Evolutionary conservation across 2,888 invertebrate genomes (phyloP).

Genomic region (Listrodromus nycthemerus): DNA sequence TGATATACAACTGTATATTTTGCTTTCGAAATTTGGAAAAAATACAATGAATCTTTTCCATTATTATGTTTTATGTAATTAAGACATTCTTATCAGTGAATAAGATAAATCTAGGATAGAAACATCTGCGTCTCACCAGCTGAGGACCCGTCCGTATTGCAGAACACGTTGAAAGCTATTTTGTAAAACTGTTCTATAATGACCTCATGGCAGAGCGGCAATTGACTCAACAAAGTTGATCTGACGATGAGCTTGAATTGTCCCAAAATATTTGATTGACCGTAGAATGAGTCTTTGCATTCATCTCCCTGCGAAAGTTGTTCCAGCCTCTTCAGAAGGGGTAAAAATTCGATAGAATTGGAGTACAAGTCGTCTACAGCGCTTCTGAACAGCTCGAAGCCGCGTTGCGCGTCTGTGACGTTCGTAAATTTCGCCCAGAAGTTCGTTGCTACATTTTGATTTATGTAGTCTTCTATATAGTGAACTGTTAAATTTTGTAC

Average conservation of each 20-base stretch:
- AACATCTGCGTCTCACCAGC: conserved; percentile 70
- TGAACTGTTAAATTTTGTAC: conserved; percentile 84
- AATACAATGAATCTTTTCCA: too few relatives aligned
- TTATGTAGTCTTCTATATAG: conserved; percentile 87
- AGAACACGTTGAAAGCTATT: conserved; percentile 91
- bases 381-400: conserved; percentile 88
- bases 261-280: conserved; percentile 86
- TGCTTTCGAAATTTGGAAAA: too few relatives aligned
- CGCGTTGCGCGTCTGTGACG: conserved; percentile 86
- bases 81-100: too few relatives aligned
- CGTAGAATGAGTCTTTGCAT: conserved; percentile 81
- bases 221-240: conserved; percentile 89
- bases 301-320: conserved; percentile 80
- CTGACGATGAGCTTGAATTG: conserved; percentile 89
- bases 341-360: conserved; percentile 86
- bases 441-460: conserved; percentile 87
- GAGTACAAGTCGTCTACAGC: conserved; percentile 89
- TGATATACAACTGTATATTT: background rate
- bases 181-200: conserved; percentile 92
- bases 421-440: conserved; percentile 89
- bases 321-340: conserved; percentile 86
- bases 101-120: background rate
- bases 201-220: conserved; percentile 89
- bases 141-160: conserved; percentile 78
- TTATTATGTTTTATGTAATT: too few relatives aligned